A percentile compares a stretch with the other conserved stretches of the same genome.
phyloP scores from a whole-genome alignment of 2,113 vertebrate genomes.

The Hymenochirus boettgeri region DNA sequence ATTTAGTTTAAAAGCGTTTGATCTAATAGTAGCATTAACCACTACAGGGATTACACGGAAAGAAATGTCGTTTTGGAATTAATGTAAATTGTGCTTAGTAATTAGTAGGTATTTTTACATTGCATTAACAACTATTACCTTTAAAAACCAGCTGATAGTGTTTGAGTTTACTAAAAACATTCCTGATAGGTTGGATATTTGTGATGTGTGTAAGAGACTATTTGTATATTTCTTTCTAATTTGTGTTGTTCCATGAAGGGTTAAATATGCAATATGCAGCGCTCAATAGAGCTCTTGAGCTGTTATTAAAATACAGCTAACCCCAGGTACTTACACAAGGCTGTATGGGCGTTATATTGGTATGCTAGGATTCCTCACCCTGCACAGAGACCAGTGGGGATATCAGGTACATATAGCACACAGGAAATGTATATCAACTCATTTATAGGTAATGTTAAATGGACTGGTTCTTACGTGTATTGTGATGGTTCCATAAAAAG shows the following conservation, averaged over 20 bases:
- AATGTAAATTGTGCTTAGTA: conserved; percentile 17
- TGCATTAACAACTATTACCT: conserved; percentile 34
- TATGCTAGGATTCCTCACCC: neutral
- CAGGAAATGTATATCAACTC: no score
- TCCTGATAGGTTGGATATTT: neutral
- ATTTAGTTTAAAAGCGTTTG: conserved; percentile 11
- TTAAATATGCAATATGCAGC: no score
- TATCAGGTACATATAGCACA: neutral
- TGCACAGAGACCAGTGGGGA: neutral
- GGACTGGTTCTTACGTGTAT: no score
- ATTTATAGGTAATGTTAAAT: no score
- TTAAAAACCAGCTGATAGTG: neutral
- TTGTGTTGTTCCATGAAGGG: no score
- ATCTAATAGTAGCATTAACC: conserved; percentile 28
- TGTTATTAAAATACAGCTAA: no score
- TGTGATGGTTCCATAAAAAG: no score
- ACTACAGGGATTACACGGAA: conserved; percentile 4
- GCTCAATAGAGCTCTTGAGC: no score
- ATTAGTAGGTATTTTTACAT: conserved; percentile 34
- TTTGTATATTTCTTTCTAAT: no score
- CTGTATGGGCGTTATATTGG: neutral
- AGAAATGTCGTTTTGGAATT: conserved; percentile 2
- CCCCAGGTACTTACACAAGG: no score
- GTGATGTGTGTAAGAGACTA: neutral
- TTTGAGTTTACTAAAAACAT: neutral